A percentile compares a stretch with the other conserved stretches of the same genome.
Evolutionary conservation across 2,113 vertebrate genomes (phyloP).

Genomic region (Silurus glanis): DNA sequence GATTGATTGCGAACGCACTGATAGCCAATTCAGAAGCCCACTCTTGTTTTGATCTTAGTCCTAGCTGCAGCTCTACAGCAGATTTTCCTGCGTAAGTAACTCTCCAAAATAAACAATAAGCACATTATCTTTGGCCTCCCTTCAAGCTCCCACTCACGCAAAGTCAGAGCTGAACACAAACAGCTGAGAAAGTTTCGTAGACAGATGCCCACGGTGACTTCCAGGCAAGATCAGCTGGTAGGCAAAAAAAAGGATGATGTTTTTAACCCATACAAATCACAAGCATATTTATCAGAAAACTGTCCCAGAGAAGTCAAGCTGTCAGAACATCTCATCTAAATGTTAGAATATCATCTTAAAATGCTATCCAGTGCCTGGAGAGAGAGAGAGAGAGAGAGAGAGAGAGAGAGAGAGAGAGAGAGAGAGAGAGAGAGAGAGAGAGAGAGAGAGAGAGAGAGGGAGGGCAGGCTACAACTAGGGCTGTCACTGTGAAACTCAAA

Average conservation of each 20-base stretch:
- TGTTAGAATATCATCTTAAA: neutral
- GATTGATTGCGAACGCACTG: neutral
- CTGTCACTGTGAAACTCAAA: neutral
- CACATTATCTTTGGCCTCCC: constrained; percentile 12
- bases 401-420: too few species aligned
- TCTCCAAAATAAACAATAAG: constrained; percentile 16
- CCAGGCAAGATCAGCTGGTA: neutral
- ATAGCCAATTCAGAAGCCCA: neutral
- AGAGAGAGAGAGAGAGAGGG: neutral
- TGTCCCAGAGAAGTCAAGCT: neutral
- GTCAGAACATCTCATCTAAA: too few species aligned
- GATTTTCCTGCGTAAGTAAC: neutral
- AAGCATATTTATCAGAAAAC: neutral
- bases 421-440: too few species aligned
- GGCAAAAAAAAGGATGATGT: neutral
- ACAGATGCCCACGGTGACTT: neutral
- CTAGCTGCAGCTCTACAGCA: neutral
- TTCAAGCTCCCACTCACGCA: constrained; percentile 9
- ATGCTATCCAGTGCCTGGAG: too few species aligned
- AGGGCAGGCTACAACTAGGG: neutral
- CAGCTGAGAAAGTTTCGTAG: neutral
- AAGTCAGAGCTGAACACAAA: neutral
- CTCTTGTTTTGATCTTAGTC: neutral
- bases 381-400: too few species aligned
- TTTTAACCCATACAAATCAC: neutral